Evolutionary conservation across 2,888 invertebrate species (phyloP).

Genomic region (Pristionchus arcanus): DNA sequence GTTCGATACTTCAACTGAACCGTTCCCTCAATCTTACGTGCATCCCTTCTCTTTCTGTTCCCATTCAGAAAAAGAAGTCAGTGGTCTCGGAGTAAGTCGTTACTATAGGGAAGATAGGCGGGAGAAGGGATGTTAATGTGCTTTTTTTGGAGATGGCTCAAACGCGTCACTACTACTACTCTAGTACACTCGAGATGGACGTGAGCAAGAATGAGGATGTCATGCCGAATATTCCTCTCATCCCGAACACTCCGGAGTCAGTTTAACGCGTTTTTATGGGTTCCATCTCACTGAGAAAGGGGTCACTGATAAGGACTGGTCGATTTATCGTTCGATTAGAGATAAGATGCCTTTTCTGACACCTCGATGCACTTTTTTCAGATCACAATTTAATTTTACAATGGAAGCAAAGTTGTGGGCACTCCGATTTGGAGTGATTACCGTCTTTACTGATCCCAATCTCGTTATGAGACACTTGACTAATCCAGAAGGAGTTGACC

Average conservation of each 20-base stretch:
- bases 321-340: no score
- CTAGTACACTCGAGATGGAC: background rate
- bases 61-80: background rate
- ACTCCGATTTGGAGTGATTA: background rate
- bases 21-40: background rate
- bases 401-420: background rate
- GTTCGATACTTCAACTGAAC: background rate
- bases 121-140: background rate
- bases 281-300: no score
- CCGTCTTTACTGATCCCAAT: background rate
- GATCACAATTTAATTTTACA: background rate
- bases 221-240: background rate
- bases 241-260: background rate
- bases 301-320: no score
- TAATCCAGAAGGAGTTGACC: background rate
- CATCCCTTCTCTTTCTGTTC: background rate
- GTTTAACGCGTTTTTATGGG: background rate
- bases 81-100: background rate
- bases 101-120: background rate
- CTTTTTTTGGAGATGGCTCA: background rate
- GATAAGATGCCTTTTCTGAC: no score
- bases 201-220: background rate
- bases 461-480: background rate
- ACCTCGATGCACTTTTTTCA: background rate
- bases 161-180: background rate